phyloP scores from a whole-genome alignment of 2,888 invertebrate genomes.

The Synanthedon myopaeformis region DNA sequence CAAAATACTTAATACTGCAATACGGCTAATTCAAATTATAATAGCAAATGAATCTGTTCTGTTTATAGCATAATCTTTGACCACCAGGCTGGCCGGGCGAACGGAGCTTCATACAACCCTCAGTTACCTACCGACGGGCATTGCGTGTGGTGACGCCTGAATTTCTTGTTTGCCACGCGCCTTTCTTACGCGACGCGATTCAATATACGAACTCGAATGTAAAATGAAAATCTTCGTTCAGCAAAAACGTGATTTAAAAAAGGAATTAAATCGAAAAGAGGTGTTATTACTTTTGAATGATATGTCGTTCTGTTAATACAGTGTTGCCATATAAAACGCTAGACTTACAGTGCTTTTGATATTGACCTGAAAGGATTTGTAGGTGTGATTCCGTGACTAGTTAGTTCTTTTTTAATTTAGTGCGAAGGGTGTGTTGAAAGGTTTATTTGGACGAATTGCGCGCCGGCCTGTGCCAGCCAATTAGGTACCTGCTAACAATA shows the following conservation, averaged over 20 bases:
- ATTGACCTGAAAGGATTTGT: conserved; percentile 9
- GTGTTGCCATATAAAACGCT: too few relatives aligned
- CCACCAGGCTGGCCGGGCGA: conserved; percentile 53
- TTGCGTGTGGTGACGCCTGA: conserved; percentile 10
- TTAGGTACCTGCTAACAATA: not conserved
- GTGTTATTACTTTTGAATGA: too few relatives aligned
- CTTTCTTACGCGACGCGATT: conserved; percentile 20
- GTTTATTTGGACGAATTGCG: not conserved
- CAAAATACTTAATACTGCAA: too few relatives aligned
- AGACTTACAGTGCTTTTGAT: conserved; percentile 12
- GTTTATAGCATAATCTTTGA: conserved; percentile 33
- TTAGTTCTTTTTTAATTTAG: conserved; percentile 7
- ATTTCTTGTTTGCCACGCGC: conserved; percentile 12
- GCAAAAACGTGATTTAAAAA: too few relatives aligned
- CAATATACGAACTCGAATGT: too few relatives aligned
- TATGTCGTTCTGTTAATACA: too few relatives aligned
- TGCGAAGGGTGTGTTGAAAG: conserved; percentile 1
- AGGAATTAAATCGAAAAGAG: too few relatives aligned
- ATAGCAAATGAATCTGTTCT: conserved; percentile 7
- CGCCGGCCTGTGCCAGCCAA: not conserved
- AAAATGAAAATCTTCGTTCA: too few relatives aligned
- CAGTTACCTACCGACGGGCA: conserved; percentile 48
- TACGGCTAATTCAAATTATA: too few relatives aligned
- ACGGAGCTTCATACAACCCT: conserved; percentile 49
- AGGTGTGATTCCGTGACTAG: conserved; percentile 10